Percentiles rank a stretch among this genome's conserved stretches.
phyloP scores from a whole-genome alignment of 2,797 vertebrate species.

The Ctenopoma kingsleyae region DNA sequence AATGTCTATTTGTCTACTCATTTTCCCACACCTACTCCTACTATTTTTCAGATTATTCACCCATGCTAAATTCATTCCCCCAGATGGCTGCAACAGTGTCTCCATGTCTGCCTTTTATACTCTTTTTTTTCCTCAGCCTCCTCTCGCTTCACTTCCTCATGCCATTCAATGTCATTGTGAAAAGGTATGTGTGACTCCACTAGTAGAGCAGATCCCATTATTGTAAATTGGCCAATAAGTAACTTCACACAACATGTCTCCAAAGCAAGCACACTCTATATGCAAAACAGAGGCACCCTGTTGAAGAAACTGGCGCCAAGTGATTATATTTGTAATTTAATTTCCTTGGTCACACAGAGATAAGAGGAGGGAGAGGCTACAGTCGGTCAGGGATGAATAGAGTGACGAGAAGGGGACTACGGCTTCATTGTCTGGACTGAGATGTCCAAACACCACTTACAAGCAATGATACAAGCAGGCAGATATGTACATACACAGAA shows the following conservation, averaged over 20 bases:
- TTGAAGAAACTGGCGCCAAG: slow-evolving; percentile 78
- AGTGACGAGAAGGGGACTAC: slow-evolving; percentile 67
- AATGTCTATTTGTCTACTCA: background rate
- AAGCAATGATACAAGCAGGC: slow-evolving; percentile 41
- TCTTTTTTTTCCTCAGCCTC: slow-evolving; percentile 12
- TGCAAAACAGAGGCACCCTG: slow-evolving; percentile 82
- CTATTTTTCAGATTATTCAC: slow-evolving; percentile 33
- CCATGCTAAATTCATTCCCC: slow-evolving; percentile 18
- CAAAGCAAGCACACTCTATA: slow-evolving; percentile 83
- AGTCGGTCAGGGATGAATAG: slow-evolving; percentile 76
- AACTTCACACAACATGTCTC: slow-evolving; percentile 73
- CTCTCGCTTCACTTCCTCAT: slow-evolving; percentile 41
- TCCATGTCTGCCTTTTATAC: slow-evolving; percentile 26
- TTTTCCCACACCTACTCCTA: slow-evolving; percentile 21
- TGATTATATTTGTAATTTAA: slow-evolving; percentile 90
- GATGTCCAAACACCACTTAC: slow-evolving; percentile 66
- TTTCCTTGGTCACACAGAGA: slow-evolving; percentile 85
- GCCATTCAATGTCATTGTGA: slow-evolving; percentile 64
- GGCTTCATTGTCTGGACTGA: slow-evolving; percentile 77
- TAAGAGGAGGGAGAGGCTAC: slow-evolving; percentile 77
- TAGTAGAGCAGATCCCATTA: slow-evolving; percentile 76
- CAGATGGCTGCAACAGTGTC: slow-evolving; percentile 25
- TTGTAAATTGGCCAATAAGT: slow-evolving; percentile 81
- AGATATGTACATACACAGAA: slow-evolving; percentile 33
- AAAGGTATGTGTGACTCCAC: slow-evolving; percentile 69